Conservation (phyloP, 2,888 invertebrate species). For the Acronicta aceris region DNA sequence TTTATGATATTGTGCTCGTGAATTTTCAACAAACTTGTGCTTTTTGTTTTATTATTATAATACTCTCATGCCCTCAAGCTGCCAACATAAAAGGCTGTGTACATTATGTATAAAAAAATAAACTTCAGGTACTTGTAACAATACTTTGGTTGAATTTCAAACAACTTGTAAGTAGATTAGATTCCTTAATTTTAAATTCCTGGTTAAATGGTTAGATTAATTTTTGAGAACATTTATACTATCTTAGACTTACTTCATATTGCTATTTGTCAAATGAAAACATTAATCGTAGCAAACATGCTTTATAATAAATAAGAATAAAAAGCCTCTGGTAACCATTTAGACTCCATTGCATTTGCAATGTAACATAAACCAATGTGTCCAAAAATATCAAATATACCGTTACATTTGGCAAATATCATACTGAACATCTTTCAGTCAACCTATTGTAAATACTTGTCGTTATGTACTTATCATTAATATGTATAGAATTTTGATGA, state of each 20-base stretch:
- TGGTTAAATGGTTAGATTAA: constrained; percentile 20
- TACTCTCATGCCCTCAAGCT: constrained; percentile 47
- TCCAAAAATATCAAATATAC: constrained; percentile 61
- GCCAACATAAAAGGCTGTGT: constrained; percentile 43
- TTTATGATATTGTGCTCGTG: constrained; percentile 55
- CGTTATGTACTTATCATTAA: constrained; percentile 39
- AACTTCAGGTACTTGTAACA: constrained; percentile 70
- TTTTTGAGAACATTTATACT: constrained; percentile 13
- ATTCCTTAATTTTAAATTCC: constrained; percentile 40
- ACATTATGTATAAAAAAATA: constrained; percentile 27
- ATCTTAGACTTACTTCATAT: constrained; percentile 10
- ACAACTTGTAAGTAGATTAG: constrained; percentile 41
- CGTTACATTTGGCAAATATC: constrained; percentile 56
- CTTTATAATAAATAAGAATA: constrained; percentile 24
- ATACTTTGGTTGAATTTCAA: constrained; percentile 71
- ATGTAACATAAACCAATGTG: constrained; percentile 44
- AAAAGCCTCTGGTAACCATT: constrained; percentile 35
- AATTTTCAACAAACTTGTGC: constrained; percentile 53
- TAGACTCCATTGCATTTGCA: constrained; percentile 28
- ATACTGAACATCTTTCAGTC: constrained; percentile 27
- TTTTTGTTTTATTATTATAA: constrained; percentile 24
- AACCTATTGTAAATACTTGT: constrained; percentile 54
- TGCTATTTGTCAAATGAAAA: constrained; percentile 27
- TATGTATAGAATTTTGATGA: constrained; percentile 39
- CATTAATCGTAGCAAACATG: constrained; percentile 4